Evolutionary conservation across 2,888 invertebrate genomes (phyloP), one percentile per base, ranked within the genome.

Genomic region (Galerucella calmariensis): DNA sequence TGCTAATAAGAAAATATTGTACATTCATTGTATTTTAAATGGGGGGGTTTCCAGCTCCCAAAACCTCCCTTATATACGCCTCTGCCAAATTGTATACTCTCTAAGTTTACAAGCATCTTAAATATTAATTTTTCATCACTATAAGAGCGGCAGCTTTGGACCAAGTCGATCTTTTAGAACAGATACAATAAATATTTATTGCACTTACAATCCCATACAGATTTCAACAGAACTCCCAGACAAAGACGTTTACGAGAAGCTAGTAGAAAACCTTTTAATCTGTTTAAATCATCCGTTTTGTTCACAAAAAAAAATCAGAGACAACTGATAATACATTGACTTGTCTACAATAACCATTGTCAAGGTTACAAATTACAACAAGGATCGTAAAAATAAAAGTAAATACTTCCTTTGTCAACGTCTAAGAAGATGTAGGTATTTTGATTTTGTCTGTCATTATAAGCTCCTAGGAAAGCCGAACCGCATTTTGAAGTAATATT

Each of bases 301-400:
- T 76, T 72, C 59, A 16, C 69, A 62, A 74, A 75, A 71, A 27
- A 66, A 77, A 75, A 20, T 56, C 16, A 56, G 56, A 56, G 10
- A 56, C 56, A 56, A 56, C 16, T 56, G 16, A 56, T 56, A 20
- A 20, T 20, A 12, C 0, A n/a, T 62, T 62, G 62, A 62, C 61
- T 35, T 61, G 14, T 35, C 35, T 27, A 62, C 62, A 62, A 62
- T 41, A 41, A n/a, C 9, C 68, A 69, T 74, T 76, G 75, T 74
- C 69, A 72, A 75, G 63, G 74, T 68, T 70, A 75, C 72, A 70
- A 74, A 74, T 77, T 77, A 78, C 78, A 77, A 72, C 65, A 27
- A n/a, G 71, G 77, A 78, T 77, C 75, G 75, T 77, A 73, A 72
- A 78, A 77, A 78, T 77, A 74, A 41, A 73, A 75, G 77, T 78